Conservation (phyloP, 2,888 invertebrate species). For the Cephus nigrinus region DNA sequence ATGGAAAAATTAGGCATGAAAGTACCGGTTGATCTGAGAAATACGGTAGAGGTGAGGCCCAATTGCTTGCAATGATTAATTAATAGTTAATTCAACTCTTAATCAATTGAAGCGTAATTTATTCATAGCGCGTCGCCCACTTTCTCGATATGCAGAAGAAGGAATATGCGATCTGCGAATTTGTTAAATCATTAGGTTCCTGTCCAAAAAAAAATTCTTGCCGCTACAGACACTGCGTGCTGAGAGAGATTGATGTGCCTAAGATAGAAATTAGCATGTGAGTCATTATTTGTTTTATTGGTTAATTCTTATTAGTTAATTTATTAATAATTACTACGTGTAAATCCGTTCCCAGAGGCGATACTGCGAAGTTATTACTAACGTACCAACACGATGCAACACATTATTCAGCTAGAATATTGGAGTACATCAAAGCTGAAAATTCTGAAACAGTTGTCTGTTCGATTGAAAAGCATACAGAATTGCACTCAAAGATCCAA, state of each 20-base stretch:
- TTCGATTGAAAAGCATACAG: conserved; percentile 40
- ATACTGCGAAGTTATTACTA: conserved; percentile 47
- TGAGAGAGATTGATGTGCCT: conserved; percentile 70
- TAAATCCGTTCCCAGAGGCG: conserved; percentile 43
- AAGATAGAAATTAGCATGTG: conserved; percentile 65
- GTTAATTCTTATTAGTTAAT: neutral
- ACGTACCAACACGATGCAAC: conserved; percentile 71
- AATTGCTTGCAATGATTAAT: too few species aligned
- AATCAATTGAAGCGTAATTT: neutral
- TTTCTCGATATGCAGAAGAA: conserved; percentile 64
- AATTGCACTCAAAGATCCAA: conserved; percentile 40
- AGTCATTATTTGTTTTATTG: conserved; percentile 19
- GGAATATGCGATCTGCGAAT: conserved; percentile 71
- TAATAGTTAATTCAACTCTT: conserved; percentile 29
- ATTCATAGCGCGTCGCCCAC: conserved; percentile 39
- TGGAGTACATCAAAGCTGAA: conserved; percentile 62
- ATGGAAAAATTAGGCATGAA: conserved; percentile 65
- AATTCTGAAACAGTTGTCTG: conserved; percentile 31
- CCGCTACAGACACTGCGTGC: conserved; percentile 71
- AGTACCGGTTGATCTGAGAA: too few species aligned
- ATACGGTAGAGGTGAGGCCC: too few species aligned
- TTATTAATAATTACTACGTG: conserved; percentile 5
- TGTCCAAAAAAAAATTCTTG: conserved; percentile 73
- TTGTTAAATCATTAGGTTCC: conserved; percentile 73
- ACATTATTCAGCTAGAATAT: conserved; percentile 72